Conservation (phyloP, 2,888 invertebrate genomes). For the Coleophora flavipennella region DNA sequence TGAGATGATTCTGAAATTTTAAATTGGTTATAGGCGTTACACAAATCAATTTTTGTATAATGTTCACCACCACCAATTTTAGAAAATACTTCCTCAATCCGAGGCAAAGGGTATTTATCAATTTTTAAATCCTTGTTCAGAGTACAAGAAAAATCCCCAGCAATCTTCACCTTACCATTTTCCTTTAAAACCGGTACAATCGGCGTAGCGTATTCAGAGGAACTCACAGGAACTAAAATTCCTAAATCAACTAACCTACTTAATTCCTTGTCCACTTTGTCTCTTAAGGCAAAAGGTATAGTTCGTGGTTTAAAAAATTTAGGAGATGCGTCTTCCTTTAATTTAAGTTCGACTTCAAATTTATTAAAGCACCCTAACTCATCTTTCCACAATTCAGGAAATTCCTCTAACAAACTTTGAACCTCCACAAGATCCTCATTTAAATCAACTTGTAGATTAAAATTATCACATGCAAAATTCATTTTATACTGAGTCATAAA, state of each 20-base stretch:
- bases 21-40: slow-evolving; percentile 15
- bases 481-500: slow-evolving; percentile 5
- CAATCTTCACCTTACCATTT: slow-evolving; percentile 14
- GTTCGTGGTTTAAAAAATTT: no score
- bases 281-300: slow-evolving; percentile 21
- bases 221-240: slow-evolving; percentile 14
- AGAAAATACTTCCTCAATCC: no score
- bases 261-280: slow-evolving; percentile 19
- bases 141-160: slow-evolving; percentile 20
- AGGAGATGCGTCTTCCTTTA: no score
- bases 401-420: not conserved
- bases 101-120: slow-evolving; percentile 13
- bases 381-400: not conserved
- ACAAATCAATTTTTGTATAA: slow-evolving; percentile 12
- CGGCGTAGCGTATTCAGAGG: slow-evolving; percentile 9
- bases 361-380: slow-evolving; percentile 11
- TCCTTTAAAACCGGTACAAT: slow-evolving; percentile 12
- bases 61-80: slow-evolving; percentile 7
- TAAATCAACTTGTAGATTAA: not conserved
- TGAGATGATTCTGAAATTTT: no score
- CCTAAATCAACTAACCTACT: slow-evolving; percentile 11
- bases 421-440: not conserved
- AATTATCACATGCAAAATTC: not conserved
- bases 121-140: slow-evolving; percentile 17
- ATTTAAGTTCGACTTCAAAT: no score